Evolutionary conservation across 1,140 invertebrate genomes (phyloP).

Genomic region (Piezodorus guildinii): DNA sequence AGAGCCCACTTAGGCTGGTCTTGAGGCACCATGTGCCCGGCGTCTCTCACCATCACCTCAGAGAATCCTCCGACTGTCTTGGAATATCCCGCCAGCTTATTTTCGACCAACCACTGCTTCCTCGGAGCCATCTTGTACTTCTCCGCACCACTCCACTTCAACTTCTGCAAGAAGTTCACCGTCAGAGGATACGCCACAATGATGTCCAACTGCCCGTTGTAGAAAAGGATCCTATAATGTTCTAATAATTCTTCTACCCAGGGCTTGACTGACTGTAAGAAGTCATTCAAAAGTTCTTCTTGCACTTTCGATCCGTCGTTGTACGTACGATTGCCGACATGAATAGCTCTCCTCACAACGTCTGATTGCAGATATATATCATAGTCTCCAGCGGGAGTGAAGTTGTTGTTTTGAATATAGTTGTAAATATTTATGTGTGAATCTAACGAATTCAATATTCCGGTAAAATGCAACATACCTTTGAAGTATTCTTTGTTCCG

Average conservation of each 20-base stretch:
- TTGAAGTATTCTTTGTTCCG: too few relatives aligned
- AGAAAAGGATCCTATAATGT: slow-evolving; percentile 57
- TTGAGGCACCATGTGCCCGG: slow-evolving; percentile 71
- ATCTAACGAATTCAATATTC: too few relatives aligned
- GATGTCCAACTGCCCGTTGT: slow-evolving; percentile 67
- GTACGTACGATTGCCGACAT: slow-evolving; percentile 61
- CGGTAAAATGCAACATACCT: too few relatives aligned
- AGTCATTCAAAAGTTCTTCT: slow-evolving; percentile 55
- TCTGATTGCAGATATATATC: slow-evolving; percentile 46
- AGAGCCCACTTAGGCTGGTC: slow-evolving; percentile 69
- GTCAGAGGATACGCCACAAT: slow-evolving; percentile 71
- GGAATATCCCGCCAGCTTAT: slow-evolving; percentile 27
- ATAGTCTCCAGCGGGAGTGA: slow-evolving; percentile 56
- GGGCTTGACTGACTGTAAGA: slow-evolving; percentile 71
- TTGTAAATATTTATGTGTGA: too few relatives aligned
- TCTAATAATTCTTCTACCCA: slow-evolving; percentile 56
- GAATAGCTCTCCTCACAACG: slow-evolving; percentile 54
- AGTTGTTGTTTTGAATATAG: slow-evolving; percentile 31
- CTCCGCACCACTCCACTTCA: slow-evolving; percentile 53
- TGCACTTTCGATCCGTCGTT: slow-evolving; percentile 44
- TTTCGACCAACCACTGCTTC: slow-evolving; percentile 28
- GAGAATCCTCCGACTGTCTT: slow-evolving; percentile 44
- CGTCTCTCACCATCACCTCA: slow-evolving; percentile 65
- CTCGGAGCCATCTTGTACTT: slow-evolving; percentile 50
- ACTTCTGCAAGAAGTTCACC: slow-evolving; percentile 45